Conservation (phyloP, 1,140 invertebrate species). For the Eciton burchellii region DNA sequence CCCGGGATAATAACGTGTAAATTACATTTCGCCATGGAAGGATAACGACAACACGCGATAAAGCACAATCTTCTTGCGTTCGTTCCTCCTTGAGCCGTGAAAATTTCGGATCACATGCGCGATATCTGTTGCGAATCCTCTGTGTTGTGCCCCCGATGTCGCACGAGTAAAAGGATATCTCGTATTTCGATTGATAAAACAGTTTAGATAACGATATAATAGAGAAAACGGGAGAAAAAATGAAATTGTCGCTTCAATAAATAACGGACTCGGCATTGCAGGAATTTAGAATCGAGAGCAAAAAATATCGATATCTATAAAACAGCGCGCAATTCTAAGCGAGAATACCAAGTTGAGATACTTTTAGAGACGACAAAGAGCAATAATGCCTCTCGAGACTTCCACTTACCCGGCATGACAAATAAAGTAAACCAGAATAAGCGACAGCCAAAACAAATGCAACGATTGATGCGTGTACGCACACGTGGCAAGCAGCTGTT, state of each 20-base stretch:
- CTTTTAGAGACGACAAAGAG: not conserved
- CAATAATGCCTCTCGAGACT: slow-evolving; percentile 9
- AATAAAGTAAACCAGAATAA: slow-evolving; percentile 25
- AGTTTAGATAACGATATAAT: not conserved
- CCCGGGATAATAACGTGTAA: slow-evolving; percentile 15
- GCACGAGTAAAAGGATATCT: not conserved
- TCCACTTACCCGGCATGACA: not conserved
- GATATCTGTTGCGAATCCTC: not conserved
- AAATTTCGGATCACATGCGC: not conserved
- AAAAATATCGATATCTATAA: not conserved
- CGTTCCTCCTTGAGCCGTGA: not conserved
- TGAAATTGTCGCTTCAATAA: not conserved
- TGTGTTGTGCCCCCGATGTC: not conserved
- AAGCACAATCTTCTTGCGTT: not conserved
- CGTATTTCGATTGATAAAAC: not conserved
- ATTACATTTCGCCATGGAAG: slow-evolving; percentile 14
- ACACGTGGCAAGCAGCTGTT: slow-evolving; percentile 37
- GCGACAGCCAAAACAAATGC: slow-evolving; percentile 31
- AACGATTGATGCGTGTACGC: slow-evolving; percentile 21
- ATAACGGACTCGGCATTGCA: not conserved
- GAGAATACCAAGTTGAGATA: not conserved
- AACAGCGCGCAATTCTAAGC: not conserved
- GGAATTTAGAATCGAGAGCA: not conserved
- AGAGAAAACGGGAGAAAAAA: not conserved
- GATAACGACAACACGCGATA: not conserved